Evolutionary conservation across 1,140 invertebrate species (phyloP).

Genomic region (Dryas iulia): DNA sequence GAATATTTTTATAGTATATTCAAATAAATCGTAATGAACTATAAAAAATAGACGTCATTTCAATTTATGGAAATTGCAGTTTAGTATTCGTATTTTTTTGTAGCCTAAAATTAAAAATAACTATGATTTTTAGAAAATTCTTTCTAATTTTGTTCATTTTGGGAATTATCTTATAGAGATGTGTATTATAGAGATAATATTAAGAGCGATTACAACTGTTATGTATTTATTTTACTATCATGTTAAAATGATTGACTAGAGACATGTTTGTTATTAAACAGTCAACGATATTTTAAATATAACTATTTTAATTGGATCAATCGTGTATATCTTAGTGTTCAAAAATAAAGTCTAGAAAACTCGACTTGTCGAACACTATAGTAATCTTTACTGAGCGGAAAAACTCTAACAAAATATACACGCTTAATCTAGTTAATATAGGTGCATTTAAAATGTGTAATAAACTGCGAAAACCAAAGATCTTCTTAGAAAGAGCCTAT

Average conservation of each 20-base stretch:
- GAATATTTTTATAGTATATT: slow-evolving; percentile 4
- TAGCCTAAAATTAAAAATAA: not conserved
- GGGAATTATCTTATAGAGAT: not conserved
- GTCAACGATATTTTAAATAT: too few relatives aligned
- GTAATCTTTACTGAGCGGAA: too few relatives aligned
- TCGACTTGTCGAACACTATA: too few relatives aligned
- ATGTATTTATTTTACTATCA: not conserved
- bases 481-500: too few relatives aligned
- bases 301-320: too few relatives aligned
- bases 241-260: too few relatives aligned
- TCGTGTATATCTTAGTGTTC: too few relatives aligned
- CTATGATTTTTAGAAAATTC: not conserved
- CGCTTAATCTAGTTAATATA: too few relatives aligned
- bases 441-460: too few relatives aligned
- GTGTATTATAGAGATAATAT: not conserved
- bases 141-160: not conserved
- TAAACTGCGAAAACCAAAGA: too few relatives aligned
- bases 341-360: too few relatives aligned
- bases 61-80: not conserved
- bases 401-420: too few relatives aligned
- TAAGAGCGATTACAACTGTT: not conserved
- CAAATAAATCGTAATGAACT: not conserved
- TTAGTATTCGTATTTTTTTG: not conserved
- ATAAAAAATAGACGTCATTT: not conserved
- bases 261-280: not conserved